Evolutionary conservation across 2,797 vertebrate species (phyloP), one percentile per base, ranked within the genome.

Genomic region (Setipinna tenuifilis): DNA sequence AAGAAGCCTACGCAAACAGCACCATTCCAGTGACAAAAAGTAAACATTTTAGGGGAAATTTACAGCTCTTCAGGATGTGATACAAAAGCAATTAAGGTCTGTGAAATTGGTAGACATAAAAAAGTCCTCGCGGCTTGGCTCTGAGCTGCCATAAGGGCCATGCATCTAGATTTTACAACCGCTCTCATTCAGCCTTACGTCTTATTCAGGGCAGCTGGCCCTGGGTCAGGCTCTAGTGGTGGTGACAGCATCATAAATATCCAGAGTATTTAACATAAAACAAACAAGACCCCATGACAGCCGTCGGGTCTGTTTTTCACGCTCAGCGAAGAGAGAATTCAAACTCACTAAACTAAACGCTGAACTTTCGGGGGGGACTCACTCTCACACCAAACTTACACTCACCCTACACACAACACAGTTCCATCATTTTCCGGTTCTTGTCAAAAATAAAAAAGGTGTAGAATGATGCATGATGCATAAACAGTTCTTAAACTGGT

Each of bases 61-160:
- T 96, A 95, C 90, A 86, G 90, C 91, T 93, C 94, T 94, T 93
- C 61, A 85, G 94, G 94, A 94, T 91, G 93, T 94, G 93, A 94
- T 95, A 94, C 93, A 92, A 91, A 95, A 92, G 94, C 94, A 95
- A 95, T 95, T 95, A 94, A 94, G 95, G 94, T 96, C 92, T 87
- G 87, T 87, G 90, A 95, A 94, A 94, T 93, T 94, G 94, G 93
- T 94, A 91, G 93, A 89, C 94, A 93, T 94, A 92, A 94, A 95
- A 94, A 94, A 85, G 75, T 91, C 93, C 91, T 91, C 92, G 88
- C 90, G 92, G 90, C 88, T 61, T 91, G 92, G 90, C 92, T 93
- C 83, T 46, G 91, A 94, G 93, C 91, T 92, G 91, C 92, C 92
- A 94, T 91, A 93, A 95, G 93, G 92, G 90, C 91, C 93, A 94